These are phyloP conservation scores for Polyommatus iphigenia DNA, from an alignment of 2,888 invertebrate species.

Conservation along the genomic window DNA sequence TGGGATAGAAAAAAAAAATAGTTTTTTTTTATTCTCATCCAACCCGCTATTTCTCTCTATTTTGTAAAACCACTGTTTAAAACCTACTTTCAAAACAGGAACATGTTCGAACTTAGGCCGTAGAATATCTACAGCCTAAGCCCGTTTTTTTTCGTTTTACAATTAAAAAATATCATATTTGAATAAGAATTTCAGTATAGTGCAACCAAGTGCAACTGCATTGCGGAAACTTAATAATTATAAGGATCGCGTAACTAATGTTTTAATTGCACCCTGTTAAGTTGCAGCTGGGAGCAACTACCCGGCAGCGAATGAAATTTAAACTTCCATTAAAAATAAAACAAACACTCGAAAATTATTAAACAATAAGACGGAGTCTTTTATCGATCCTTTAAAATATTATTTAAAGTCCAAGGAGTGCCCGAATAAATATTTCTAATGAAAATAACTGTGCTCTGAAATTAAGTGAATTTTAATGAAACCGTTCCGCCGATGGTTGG, in stretches of 20 bases:
- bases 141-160: no score
- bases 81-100: no score
- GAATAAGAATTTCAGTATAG: not conserved
- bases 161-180: no score
- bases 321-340: not conserved
- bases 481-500: not conserved
- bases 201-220: not conserved
- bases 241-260: not conserved
- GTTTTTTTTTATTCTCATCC: no score
- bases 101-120: no score
- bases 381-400: not conserved
- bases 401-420: not conserved
- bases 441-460: constrained; percentile 21
- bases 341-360: not conserved
- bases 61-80: no score
- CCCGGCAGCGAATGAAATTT: not conserved
- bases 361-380: not conserved
- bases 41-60: no score
- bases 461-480: constrained; percentile 30
- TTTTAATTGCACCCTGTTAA: not conserved
- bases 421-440: constrained; percentile 7
- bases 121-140: no score
- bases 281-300: not conserved
- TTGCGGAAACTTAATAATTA: not conserved
- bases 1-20: no score